Conservation (phyloP, 2,888 invertebrate genomes). For the Junonia oenone region DNA sequence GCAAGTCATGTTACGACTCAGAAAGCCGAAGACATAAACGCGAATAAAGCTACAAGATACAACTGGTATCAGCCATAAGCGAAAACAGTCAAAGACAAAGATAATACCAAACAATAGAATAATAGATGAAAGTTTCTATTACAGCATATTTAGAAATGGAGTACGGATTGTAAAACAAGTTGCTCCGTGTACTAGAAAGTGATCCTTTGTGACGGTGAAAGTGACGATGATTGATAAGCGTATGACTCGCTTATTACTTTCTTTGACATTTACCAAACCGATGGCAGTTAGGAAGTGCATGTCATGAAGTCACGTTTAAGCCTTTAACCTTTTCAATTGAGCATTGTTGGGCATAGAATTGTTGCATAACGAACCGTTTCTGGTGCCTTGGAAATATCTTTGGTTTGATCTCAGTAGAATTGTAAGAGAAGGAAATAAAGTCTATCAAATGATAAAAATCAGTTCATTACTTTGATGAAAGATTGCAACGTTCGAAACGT, state of each 20-base stretch:
- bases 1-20: too few relatives aligned
- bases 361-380: neutral
- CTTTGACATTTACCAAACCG: constrained; percentile 38
- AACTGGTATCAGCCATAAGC: too few relatives aligned
- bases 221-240: constrained; percentile 51
- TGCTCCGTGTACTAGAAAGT: constrained; percentile 49
- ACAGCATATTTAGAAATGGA: constrained; percentile 29
- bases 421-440: neutral
- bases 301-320: constrained; percentile 1
- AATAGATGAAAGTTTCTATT: constrained; percentile 36
- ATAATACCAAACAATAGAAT: constrained; percentile 21
- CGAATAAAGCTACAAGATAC: too few relatives aligned
- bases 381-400: neutral
- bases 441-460: neutral
- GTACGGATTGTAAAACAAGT: constrained; percentile 43
- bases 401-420: neutral
- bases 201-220: constrained; percentile 66
- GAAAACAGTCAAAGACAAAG: neutral
- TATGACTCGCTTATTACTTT: constrained; percentile 39
- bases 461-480: too few relatives aligned
- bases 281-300: neutral
- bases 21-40: too few relatives aligned
- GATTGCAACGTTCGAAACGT: too few relatives aligned
- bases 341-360: neutral
- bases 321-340: constrained; percentile 3